Evolutionary conservation across 2,113 vertebrate species (phyloP).

Genomic region (Otocyon megalotis): DNA sequence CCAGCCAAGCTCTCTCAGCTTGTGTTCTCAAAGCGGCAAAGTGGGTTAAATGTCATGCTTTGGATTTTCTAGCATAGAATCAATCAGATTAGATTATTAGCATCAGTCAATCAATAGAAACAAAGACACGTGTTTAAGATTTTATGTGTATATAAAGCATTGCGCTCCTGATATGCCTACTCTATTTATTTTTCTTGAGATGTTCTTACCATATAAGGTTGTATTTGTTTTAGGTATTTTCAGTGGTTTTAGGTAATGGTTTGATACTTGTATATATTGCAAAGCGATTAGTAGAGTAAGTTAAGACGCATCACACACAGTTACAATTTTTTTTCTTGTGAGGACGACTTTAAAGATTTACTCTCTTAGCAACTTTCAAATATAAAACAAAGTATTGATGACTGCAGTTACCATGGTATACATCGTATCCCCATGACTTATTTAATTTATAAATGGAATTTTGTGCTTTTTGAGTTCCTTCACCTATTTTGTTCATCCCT

Average conservation of each 20-base stretch:
- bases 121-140: neutral
- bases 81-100: neutral
- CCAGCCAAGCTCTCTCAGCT: constrained; percentile 83
- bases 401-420: neutral
- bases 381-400: neutral
- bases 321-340: too few species aligned
- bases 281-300: too few species aligned
- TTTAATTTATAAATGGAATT: neutral
- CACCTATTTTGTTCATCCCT: neutral
- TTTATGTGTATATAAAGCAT: neutral
- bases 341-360: too few species aligned
- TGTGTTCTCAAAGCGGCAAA: constrained; percentile 78
- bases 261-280: neutral
- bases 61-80: neutral
- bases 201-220: neutral
- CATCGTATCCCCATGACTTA: neutral
- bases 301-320: too few species aligned
- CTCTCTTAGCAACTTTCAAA: too few species aligned
- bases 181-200: neutral
- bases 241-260: neutral
- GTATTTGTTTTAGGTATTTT: neutral
- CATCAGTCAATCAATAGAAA: neutral
- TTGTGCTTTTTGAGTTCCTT: neutral
- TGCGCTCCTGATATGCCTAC: too few species aligned
- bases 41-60: neutral